Evolutionary conservation across 2,888 invertebrate genomes (phyloP), one percentile per base, ranked within the genome.

Genomic region (Ceraclea dissimilis): DNA sequence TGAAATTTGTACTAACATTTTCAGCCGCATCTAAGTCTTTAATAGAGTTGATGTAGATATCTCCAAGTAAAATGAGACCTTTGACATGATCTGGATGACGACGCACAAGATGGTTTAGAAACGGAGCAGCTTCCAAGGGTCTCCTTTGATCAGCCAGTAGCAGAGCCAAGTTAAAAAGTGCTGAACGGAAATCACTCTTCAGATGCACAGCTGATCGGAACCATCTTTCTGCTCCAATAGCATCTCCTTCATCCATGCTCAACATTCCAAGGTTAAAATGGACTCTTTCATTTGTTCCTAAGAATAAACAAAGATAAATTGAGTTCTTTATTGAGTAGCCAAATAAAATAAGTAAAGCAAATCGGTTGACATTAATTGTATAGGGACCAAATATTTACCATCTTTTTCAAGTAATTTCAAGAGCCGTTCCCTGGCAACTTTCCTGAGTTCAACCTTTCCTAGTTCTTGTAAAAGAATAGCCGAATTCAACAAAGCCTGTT

Each of bases 261-360:
- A 97, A 75, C 96, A 97, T 96, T 62, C 94, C 96, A 54, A 95
- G 79, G 77, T 96, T 95, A 73, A 97, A 97, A 72, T 91, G 92
- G 4, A 95, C 89, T 59, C 94, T 82, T 69, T 95, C 93, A 70
- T 96, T 95, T 58, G 84, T 85, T 1, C 85, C 79, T 83, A 69
- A n/a, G 18, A 51, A 51, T n/a, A 16, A 16, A 44, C 6, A 31
- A 31, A 31, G 11, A 31, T 8, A 31, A 31, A 31, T 11, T 31
- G 6, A 31, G n/a, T n/a, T n/a, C n/a, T n/a, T n/a, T n/a, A n/a
- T n/a, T n/a, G n/a, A n/a, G n/a, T n/a, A n/a, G n/a, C n/a, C n/a
- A n/a, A n/a, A n/a, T n/a, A n/a, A n/a, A n/a, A n/a, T n/a, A n/a
- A n/a, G 26, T 26, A 26, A 26, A 26, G 5, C 26, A 26, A 6